Conservation (phyloP, 1,140 invertebrate species). For the Limonius californicus region DNA sequence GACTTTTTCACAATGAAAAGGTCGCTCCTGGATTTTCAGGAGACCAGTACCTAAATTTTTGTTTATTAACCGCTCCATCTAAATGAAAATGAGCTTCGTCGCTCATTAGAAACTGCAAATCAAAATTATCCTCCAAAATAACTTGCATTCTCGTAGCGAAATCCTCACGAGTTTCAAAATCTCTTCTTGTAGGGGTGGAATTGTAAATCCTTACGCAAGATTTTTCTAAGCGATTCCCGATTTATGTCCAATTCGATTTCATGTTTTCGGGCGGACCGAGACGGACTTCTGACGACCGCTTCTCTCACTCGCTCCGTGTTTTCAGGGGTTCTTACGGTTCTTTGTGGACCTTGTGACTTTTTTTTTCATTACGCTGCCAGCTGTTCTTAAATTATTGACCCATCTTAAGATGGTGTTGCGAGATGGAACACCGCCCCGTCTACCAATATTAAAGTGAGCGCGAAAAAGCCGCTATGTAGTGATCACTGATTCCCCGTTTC, state of each 20-base stretch:
- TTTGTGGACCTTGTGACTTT: constrained; percentile 5
- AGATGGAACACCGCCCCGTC: neutral
- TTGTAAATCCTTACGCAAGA: constrained; percentile 15
- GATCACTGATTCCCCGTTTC: constrained; percentile 6
- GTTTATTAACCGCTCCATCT: constrained; percentile 38
- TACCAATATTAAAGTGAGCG: constrained; percentile 12
- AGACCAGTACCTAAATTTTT: constrained; percentile 40
- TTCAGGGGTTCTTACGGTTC: constrained; percentile 17
- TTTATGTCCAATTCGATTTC: constrained; percentile 16
- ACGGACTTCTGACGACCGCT: neutral
- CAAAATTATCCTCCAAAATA: constrained; percentile 12
- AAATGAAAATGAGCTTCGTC: constrained; percentile 17
- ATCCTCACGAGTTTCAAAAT: constrained; percentile 16
- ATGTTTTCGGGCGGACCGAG: constrained; percentile 18
- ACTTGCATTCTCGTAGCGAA: constrained; percentile 16
- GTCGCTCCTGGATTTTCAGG: constrained; percentile 36
- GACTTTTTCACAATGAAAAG: constrained; percentile 30
- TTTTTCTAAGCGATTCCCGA: neutral
- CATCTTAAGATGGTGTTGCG: neutral
- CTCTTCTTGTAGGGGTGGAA: constrained; percentile 19
- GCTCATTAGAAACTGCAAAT: constrained; percentile 15
- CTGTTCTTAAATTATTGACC: constrained; percentile 8
- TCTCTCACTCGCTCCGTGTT: constrained; percentile 3
- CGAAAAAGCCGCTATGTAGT: constrained; percentile 8
- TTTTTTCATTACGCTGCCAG: neutral